Conservation (phyloP, 1,140 invertebrate species). For the Orius insidiosus region DNA sequence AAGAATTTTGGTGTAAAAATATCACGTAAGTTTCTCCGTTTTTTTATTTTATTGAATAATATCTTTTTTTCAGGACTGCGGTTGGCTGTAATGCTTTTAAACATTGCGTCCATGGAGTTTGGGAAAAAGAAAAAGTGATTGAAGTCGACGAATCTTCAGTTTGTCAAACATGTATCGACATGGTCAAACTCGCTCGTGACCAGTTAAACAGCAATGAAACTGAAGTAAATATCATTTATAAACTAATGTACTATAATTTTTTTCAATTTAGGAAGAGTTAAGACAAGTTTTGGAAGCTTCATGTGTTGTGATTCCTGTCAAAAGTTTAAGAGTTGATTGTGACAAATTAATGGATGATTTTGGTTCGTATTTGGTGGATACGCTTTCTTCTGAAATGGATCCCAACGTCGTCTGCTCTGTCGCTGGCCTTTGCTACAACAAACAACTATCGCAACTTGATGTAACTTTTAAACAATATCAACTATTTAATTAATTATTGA, state of each 20-base stretch:
- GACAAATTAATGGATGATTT: slow-evolving; percentile 66
- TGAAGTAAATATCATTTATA: slow-evolving; percentile 31
- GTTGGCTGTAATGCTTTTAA: slow-evolving; percentile 55
- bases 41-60: slow-evolving; percentile 1
- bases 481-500: too few species aligned
- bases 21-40: background rate
- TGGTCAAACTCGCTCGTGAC: slow-evolving; percentile 73
- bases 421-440: slow-evolving; percentile 73
- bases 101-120: slow-evolving; percentile 68
- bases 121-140: slow-evolving; percentile 45
- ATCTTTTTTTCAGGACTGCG: slow-evolving; percentile 34
- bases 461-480: background rate
- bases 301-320: slow-evolving; percentile 58
- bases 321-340: slow-evolving; percentile 60
- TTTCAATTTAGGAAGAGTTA: slow-evolving; percentile 47
- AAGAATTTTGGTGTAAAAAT: too few species aligned
- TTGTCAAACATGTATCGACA: slow-evolving; percentile 70
- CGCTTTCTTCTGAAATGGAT: slow-evolving; percentile 34
- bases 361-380: slow-evolving; percentile 72
- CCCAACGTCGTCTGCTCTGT: slow-evolving; percentile 57
- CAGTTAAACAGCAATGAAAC: slow-evolving; percentile 76
- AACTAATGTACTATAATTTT: background rate
- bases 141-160: slow-evolving; percentile 60
- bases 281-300: slow-evolving; percentile 78
- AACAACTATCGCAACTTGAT: slow-evolving; percentile 13